phyloP scores from a whole-genome alignment of 2,888 invertebrate species.

The Cyaniris semiargus region DNA sequence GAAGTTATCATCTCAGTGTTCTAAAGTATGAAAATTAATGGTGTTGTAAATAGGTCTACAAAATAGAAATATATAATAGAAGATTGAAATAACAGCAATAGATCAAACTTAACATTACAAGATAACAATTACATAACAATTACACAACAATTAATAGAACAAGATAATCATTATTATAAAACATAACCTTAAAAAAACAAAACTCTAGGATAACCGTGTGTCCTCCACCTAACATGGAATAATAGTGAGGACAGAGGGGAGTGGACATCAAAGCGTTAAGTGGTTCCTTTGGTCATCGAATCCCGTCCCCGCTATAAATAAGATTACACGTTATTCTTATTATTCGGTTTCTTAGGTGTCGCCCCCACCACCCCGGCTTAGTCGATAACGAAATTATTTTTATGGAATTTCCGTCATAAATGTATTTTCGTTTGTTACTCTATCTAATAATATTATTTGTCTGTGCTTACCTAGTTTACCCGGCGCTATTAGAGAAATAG shows the following conservation, averaged over 20 bases:
- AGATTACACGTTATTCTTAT: conserved; percentile 68
- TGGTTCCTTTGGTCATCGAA: conserved; percentile 66
- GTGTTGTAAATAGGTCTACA: too few relatives aligned
- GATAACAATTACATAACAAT: too few relatives aligned
- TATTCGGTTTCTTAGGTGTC: conserved; percentile 46
- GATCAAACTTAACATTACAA: too few relatives aligned
- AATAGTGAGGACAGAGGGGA: conserved; percentile 45
- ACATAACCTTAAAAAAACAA: too few relatives aligned
- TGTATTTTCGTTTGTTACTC: not conserved
- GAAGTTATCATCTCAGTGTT: too few relatives aligned
- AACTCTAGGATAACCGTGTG: conserved; percentile 22
- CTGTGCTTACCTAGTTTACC: too few relatives aligned
- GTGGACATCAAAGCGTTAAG: conserved; percentile 80
- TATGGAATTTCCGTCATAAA: conserved; percentile 31
- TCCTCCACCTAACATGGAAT: conserved; percentile 51
- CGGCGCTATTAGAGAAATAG: too few relatives aligned
- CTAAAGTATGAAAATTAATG: too few relatives aligned
- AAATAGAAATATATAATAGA: too few relatives aligned
- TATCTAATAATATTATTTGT: not conserved
- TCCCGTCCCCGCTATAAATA: conserved; percentile 71
- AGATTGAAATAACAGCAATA: too few relatives aligned
- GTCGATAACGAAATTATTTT: conserved; percentile 28
- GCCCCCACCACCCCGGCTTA: conserved; percentile 35
- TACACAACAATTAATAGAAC: too few relatives aligned
- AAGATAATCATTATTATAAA: too few relatives aligned